Conservation (phyloP, 2,888 invertebrate genomes). For the Lasioglossum morio region DNA sequence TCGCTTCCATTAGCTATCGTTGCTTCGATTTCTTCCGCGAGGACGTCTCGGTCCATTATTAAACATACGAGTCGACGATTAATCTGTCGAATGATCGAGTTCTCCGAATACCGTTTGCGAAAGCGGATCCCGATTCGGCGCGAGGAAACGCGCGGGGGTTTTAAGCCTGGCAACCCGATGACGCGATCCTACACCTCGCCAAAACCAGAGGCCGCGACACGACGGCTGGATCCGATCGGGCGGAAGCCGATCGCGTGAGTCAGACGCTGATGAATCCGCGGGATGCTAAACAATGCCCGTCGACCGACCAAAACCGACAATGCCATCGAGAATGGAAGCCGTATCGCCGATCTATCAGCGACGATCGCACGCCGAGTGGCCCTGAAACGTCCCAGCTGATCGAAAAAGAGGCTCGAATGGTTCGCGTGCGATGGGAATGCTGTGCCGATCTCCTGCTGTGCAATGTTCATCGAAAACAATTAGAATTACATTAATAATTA, state of each 20-base stretch:
- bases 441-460: not conserved
- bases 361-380: conserved; percentile 54
- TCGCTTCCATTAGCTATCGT: not conserved
- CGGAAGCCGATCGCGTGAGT: conserved; percentile 81
- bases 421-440: not conserved
- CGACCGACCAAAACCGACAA: conserved; percentile 76
- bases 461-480: not conserved
- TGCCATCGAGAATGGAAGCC: conserved; percentile 73
- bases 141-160: not conserved
- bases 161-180: conserved; percentile 36
- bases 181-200: conserved; percentile 49
- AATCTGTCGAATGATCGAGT: not conserved
- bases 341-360: conserved; percentile 68
- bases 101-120: not conserved
- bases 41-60: not conserved
- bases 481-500: too few relatives aligned
- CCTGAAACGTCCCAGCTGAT: conserved; percentile 21
- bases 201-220: conserved; percentile 56
- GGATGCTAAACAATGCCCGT: conserved; percentile 78
- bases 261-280: conserved; percentile 76
- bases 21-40: not conserved
- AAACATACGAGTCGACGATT: not conserved
- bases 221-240: conserved; percentile 67
- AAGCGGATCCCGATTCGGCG: not conserved
- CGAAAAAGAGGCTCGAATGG: not conserved